Conservation (phyloP, 2,797 vertebrate species). For the Vultur gryphus region DNA sequence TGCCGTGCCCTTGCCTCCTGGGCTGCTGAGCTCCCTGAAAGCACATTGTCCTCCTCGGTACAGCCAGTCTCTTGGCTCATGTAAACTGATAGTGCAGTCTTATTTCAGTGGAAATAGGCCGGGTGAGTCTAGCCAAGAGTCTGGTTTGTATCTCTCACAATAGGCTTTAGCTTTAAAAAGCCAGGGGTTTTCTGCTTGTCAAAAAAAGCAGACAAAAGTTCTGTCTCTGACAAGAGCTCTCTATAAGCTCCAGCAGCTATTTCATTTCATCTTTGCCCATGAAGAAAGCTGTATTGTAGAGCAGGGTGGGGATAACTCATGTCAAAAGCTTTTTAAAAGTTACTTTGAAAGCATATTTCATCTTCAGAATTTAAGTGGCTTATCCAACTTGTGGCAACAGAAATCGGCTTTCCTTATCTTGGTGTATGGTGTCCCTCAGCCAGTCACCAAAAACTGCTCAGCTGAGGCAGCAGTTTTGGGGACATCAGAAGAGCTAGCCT, state of each 20-base stretch:
- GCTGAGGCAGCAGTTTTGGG: slow-evolving; percentile 38
- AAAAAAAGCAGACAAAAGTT: slow-evolving; percentile 55
- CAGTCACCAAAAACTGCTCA: neutral
- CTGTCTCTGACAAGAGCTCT: neutral
- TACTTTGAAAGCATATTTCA: slow-evolving; percentile 52
- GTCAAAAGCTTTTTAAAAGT: slow-evolving; percentile 55
- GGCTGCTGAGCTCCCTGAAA: neutral
- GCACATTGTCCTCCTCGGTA: neutral
- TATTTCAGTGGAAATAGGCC: neutral
- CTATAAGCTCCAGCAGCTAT: slow-evolving; percentile 26
- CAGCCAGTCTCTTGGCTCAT: neutral
- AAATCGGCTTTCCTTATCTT: slow-evolving; percentile 40
- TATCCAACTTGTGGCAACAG: slow-evolving; percentile 19
- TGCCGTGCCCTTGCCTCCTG: neutral
- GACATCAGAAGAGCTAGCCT: neutral
- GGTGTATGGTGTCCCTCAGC: neutral
- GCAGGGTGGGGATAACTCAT: neutral
- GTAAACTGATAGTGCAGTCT: neutral
- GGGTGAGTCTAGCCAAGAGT: neutral
- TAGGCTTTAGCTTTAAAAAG: slow-evolving; percentile 41
- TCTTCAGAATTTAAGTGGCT: slow-evolving; percentile 60
- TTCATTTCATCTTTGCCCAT: slow-evolving; percentile 35
- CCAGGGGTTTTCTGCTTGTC: slow-evolving; percentile 33
- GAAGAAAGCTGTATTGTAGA: slow-evolving; percentile 21
- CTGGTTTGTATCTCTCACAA: slow-evolving; percentile 40